Evolutionary conservation across 2,113 vertebrate species (phyloP).

Genomic region (Erpornis zantholeuca): DNA sequence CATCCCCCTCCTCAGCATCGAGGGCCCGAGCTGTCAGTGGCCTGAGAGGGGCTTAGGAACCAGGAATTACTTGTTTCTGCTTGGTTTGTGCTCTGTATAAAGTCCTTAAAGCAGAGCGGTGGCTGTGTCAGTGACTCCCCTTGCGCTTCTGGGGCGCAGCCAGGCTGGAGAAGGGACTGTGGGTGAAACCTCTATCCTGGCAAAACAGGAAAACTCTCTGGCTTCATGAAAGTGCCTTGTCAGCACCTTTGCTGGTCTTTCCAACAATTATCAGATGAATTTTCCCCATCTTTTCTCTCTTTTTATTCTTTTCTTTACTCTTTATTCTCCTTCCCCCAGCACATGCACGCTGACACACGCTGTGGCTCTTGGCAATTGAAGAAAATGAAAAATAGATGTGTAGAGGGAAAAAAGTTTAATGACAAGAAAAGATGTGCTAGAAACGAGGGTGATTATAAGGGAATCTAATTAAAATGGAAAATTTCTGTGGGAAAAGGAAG

Average conservation of each 20-base stretch:
- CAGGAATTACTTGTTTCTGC: not conserved
- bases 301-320: not conserved
- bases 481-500: not conserved
- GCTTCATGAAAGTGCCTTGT: not conserved
- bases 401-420: not conserved
- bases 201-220: not conserved
- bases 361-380: not conserved
- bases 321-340: not conserved
- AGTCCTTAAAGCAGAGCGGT: not conserved
- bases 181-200: not conserved
- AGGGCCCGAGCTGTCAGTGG: not conserved
- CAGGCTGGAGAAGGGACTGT: not conserved
- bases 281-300: not conserved
- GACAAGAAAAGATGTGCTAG: not conserved
- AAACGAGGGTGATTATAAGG: not conserved
- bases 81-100: not conserved
- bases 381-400: not conserved
- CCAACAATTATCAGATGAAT: not conserved
- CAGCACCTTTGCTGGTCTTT: not conserved
- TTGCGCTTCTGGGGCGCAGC: not conserved
- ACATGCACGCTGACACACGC: rapidly evolving
- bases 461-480: not conserved
- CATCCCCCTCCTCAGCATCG: not conserved
- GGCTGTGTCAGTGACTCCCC: not conserved
- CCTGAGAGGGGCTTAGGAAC: not conserved